These are phyloP conservation scores for Meloidogyne hapla DNA, from an alignment of 1,140 invertebrate genomes.

Conservation along the genomic window DNA sequence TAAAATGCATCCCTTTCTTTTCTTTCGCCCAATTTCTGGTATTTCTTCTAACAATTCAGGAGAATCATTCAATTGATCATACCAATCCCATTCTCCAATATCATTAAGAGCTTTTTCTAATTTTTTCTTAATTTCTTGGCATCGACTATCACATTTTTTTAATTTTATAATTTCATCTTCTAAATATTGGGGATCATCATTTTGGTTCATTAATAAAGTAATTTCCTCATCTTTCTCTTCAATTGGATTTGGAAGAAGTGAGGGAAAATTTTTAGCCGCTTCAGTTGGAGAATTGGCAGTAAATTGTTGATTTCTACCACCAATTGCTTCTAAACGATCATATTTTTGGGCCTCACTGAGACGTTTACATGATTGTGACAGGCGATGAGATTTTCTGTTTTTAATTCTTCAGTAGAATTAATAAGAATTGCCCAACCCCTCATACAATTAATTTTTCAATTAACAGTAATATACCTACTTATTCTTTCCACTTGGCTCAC, in stretches of 20 bases:
- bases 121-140: constrained; percentile 27
- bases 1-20: not conserved
- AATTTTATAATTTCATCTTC: constrained; percentile 5
- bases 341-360: constrained; percentile 25
- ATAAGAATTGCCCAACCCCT: too few relatives aligned
- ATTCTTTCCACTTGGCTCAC: not conserved
- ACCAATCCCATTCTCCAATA: not conserved
- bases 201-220: not conserved
- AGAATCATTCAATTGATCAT: not conserved
- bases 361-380: not conserved
- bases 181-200: constrained; percentile 5
- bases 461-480: too few relatives aligned
- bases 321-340: constrained; percentile 11
- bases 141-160: constrained; percentile 19
- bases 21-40: not conserved
- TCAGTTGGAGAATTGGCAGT: constrained; percentile 20
- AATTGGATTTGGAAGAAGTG: constrained; percentile 12
- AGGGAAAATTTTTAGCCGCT: constrained; percentile 8
- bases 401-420: too few relatives aligned
- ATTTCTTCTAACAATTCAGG: constrained; percentile 5
- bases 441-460: too few relatives aligned
- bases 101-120: constrained; percentile 14
- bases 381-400: not conserved
- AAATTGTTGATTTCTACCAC: constrained; percentile 26
- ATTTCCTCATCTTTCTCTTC: not conserved